A percentile compares a stretch with the other conserved stretches of the same genome.
Evolutionary conservation across 2,113 vertebrate species (phyloP).

Genomic region (Thalassoma bifasciatum): DNA sequence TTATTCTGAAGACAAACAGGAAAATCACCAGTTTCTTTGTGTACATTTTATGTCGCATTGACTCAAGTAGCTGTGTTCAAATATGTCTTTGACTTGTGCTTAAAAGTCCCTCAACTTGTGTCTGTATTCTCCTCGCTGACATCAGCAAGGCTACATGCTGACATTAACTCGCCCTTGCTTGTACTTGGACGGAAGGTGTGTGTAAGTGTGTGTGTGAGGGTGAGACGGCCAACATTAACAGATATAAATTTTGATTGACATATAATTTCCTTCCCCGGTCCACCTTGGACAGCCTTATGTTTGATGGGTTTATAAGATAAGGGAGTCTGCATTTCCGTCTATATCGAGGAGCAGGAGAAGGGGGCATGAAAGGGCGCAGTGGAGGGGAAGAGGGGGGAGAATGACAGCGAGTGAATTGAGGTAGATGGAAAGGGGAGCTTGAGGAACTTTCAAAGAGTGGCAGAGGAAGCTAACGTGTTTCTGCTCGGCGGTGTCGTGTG

Average conservation of each 20-base stretch:
- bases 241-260: conserved; percentile 82
- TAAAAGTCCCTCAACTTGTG: not conserved
- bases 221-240: conserved; percentile 63
- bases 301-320: conserved; percentile 79
- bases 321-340: conserved; percentile 55
- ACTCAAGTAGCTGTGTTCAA: not conserved
- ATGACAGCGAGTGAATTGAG: conserved; percentile 55
- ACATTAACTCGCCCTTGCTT: conserved; percentile 70
- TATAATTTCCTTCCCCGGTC: conserved; percentile 75
- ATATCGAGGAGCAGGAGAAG: conserved; percentile 46
- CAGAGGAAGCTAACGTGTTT: conserved; percentile 68
- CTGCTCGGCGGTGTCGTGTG: conserved; percentile 69
- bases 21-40: too few relatives aligned
- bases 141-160: conserved; percentile 39
- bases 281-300: conserved; percentile 69
- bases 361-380: conserved; percentile 37
- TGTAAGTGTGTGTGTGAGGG: conserved; percentile 12
- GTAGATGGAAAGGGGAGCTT: conserved; percentile 61
- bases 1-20: too few relatives aligned
- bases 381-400: conserved; percentile 27
- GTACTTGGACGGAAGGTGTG: conserved; percentile 35
- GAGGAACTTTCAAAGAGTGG: conserved; percentile 74
- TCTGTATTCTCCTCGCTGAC: conserved; percentile 35
- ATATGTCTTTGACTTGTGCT: not conserved
- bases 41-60: not conserved